phyloP scores from a whole-genome alignment of 2,888 invertebrate genomes.

The Acanthosepion esculentum region DNA sequence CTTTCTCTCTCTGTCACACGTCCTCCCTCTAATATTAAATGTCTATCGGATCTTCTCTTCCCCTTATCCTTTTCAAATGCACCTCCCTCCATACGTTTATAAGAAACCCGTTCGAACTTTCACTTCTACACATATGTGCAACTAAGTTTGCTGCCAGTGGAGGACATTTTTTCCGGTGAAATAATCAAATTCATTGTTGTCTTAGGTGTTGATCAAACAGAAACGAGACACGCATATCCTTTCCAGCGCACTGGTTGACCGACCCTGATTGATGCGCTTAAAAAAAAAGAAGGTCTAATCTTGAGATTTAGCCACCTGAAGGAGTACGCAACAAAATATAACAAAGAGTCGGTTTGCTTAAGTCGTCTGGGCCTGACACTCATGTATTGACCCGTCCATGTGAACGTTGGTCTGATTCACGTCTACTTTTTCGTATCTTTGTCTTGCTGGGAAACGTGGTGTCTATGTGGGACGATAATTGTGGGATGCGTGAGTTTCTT shows the following conservation, averaged over 20 bases:
- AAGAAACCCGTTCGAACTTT: not conserved
- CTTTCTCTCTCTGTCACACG: not conserved
- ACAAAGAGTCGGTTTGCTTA: not conserved
- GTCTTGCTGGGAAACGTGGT: not conserved
- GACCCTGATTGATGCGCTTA: not conserved
- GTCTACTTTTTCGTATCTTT: too few species aligned
- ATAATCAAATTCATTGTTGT: not conserved
- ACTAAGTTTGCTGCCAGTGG: not conserved
- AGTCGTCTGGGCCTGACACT: not conserved
- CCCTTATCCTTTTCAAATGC: too few species aligned
- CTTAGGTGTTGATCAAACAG: not conserved
- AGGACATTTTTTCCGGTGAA: not conserved
- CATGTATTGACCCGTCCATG: not conserved
- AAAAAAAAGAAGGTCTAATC: not conserved
- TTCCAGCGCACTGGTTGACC: not conserved
- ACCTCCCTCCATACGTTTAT: not conserved
- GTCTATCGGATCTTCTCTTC: not conserved
- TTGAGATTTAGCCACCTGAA: not conserved
- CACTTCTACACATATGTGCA: not conserved
- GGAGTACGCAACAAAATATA: too few species aligned
- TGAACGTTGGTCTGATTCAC: not conserved
- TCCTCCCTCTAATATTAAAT: not conserved
- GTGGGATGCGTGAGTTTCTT: not conserved
- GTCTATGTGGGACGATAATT: not conserved
- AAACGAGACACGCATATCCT: not conserved